Evolutionary conservation across 2,113 vertebrate genomes (phyloP), one percentile per base, ranked within the genome.

Genomic region (Antechinus stuartii): DNA sequence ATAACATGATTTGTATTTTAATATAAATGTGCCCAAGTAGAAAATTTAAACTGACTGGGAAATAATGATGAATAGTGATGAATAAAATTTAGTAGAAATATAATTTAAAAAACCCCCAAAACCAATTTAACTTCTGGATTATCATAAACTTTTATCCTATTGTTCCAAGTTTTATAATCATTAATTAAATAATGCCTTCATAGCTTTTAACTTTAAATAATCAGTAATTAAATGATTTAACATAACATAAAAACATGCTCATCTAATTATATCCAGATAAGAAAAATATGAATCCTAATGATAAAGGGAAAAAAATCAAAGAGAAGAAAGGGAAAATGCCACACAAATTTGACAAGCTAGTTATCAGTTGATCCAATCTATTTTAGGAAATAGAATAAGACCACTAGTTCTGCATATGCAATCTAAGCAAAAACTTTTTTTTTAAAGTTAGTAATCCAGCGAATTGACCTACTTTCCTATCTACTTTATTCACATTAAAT

Each of bases 311-410:
- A 94, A 97, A 95, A 55, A 92, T 93, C 91, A 54, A 92, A 76
- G 90, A 53, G 92, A 94, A 54, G 91, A 95, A 97, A 95, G 96
- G 96, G 97, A 93, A 54, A 96, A 84, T 84, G 92, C 90, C 93
- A 96, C 46, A 97, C 94, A 91, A 97, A 97, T 96, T 26, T 96
- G 94, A 96, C 53, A 96, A 96, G 90, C 96, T 93, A 97, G 95
- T 97, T 97, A 97, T 96, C 96, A 95, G 54, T 96, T 97, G 90
- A 68, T 50, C 93, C 92, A 92, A 49, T 93, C 94, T 97, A 91
- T 95, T 97, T 96, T 96, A 97, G 97, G 92, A 92, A 96, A 84
- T 92, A 30, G 96, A 96, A 96, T 95, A 91, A 96, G 91, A 97
- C 54, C 55, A 93, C 89, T 94, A 96, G 89, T 46, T 90, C 97